Conservation (phyloP, 2,113 vertebrate genomes). For the Ophthalmotilapia sp. region DNA sequence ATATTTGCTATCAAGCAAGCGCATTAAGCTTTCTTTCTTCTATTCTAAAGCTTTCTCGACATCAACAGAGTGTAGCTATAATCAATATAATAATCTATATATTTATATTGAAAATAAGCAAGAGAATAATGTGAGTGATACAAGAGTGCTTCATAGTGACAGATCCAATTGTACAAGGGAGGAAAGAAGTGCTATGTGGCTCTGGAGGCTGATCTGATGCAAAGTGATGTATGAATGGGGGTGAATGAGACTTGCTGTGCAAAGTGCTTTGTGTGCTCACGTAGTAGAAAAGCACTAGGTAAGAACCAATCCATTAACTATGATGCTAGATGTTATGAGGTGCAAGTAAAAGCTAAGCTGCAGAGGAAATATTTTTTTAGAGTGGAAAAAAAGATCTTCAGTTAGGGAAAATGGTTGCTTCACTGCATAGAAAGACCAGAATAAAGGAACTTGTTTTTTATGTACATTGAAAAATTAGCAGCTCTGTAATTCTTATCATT, state of each 20-base stretch:
- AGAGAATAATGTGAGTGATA: not conserved
- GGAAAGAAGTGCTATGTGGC: not conserved
- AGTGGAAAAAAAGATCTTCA: not conserved
- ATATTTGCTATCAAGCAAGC: not conserved
- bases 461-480: not conserved
- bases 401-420: not conserved
- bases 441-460: not conserved
- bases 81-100: not conserved
- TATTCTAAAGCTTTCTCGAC: not conserved
- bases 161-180: not conserved
- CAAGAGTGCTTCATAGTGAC: not conserved
- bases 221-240: not conserved
- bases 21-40: not conserved
- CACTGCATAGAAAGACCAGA: not conserved
- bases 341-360: not conserved
- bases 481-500: not conserved
- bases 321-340: not conserved
- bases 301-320: not conserved
- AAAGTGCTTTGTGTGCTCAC: not conserved
- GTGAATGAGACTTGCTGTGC: not conserved
- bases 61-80: not conserved
- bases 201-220: not conserved
- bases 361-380: not conserved
- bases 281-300: not conserved
- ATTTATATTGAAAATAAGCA: not conserved